Evolutionary conservation across 1,140 invertebrate species (phyloP).

Genomic region (Coenobita brevimanus): DNA sequence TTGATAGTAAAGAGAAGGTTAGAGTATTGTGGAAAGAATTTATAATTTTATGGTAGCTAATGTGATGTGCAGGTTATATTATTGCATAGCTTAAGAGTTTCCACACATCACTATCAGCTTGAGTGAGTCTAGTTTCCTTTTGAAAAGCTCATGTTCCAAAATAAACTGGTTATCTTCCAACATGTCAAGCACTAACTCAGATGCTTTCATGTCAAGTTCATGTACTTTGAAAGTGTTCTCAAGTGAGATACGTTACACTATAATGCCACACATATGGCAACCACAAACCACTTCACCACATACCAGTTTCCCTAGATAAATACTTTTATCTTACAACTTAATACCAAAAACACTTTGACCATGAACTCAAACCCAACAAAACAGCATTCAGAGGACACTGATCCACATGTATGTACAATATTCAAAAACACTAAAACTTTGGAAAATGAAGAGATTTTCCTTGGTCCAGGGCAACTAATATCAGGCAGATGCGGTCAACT

Average conservation of each 20-base stretch:
- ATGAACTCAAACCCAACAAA: conserved; percentile 6
- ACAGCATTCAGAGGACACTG: background rate
- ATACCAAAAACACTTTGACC: conserved; percentile 10
- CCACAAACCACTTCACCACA: background rate
- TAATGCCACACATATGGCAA: conserved; percentile 49
- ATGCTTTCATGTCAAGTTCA: background rate
- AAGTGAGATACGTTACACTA: background rate
- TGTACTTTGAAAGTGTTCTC: background rate
- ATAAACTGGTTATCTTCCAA: too few relatives aligned
- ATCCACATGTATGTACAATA: background rate
- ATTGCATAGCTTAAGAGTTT: conserved; percentile 52
- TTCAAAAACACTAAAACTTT: too few relatives aligned
- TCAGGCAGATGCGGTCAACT: too few relatives aligned
- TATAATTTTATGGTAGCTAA: conserved; percentile 39
- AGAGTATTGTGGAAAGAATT: conserved; percentile 24
- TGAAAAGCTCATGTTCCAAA: too few relatives aligned
- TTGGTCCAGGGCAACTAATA: too few relatives aligned
- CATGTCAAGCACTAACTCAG: background rate
- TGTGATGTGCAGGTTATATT: conserved; percentile 17
- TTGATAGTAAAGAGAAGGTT: background rate
- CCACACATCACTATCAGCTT: conserved; percentile 27
- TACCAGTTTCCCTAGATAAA: too few relatives aligned
- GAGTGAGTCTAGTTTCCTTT: background rate
- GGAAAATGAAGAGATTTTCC: too few relatives aligned
- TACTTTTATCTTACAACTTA: background rate